Conservation (phyloP, 2,113 vertebrate genomes). For the Serinus canaria region DNA sequence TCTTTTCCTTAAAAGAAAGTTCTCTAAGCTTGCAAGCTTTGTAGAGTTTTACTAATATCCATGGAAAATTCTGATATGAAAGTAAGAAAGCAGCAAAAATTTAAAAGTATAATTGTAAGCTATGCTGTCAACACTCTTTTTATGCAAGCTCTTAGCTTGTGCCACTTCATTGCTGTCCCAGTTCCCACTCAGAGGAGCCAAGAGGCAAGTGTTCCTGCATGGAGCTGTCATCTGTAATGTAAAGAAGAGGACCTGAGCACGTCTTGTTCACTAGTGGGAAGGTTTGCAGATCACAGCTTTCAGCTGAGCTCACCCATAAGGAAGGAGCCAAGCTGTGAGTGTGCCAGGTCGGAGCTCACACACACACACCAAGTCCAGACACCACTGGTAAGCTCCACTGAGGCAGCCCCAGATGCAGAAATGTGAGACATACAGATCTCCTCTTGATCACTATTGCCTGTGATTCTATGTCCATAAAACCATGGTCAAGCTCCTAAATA, state of each 20-base stretch:
- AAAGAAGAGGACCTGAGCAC: neutral
- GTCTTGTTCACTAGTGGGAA: neutral
- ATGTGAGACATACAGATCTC: neutral
- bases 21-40: slow-evolving; percentile 30
- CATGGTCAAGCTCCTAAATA: neutral
- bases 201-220: neutral
- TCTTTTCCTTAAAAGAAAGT: slow-evolving; percentile 41
- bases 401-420: neutral
- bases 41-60: slow-evolving; percentile 17
- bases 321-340: neutral
- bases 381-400: neutral
- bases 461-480: neutral
- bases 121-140: neutral
- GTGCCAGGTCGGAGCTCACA: neutral
- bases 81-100: slow-evolving; percentile 18
- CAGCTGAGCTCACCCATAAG: neutral
- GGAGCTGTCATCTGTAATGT: neutral
- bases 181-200: neutral
- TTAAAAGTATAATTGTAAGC: slow-evolving; percentile 20
- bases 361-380: neutral
- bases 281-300: neutral
- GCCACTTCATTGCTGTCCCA: neutral
- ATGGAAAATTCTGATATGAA: slow-evolving; percentile 28
- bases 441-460: neutral
- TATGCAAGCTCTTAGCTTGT: neutral